Percentiles rank a stretch among this genome's conserved stretches.
These are phyloP conservation scores for Julus scandinavius DNA, from an alignment of 2,888 invertebrate species.

Conservation along the genomic window DNA sequence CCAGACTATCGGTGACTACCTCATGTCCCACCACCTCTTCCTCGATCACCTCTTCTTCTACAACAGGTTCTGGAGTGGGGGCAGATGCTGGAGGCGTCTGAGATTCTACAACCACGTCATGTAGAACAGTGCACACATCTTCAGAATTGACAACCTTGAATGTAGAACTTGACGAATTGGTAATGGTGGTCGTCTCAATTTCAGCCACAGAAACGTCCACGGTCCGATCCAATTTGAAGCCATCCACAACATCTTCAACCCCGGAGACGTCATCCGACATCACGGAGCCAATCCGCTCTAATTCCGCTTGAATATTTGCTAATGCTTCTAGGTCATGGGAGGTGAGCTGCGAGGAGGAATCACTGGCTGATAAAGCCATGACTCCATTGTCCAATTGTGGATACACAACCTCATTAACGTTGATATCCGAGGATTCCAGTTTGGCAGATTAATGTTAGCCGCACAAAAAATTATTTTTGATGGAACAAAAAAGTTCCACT, in stretches of 20 bases:
- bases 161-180: conserved; percentile 17
- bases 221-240: not conserved
- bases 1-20: conserved; percentile 4
- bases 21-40: conserved; percentile 28
- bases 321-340: conserved; percentile 58
- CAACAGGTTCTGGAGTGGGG: conserved; percentile 1
- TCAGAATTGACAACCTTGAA: conserved; percentile 51
- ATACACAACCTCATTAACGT: conserved; percentile 46
- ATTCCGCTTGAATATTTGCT: conserved; percentile 58
- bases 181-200: not conserved
- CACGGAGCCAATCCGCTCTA: conserved; percentile 56
- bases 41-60: conserved; percentile 4
- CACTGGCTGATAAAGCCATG: conserved; percentile 48
- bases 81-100: conserved; percentile 25
- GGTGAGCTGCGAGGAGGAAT: conserved; percentile 55
- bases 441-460: conserved; percentile 45
- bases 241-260: not conserved
- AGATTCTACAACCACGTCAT: conserved; percentile 51
- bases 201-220: conserved; percentile 14
- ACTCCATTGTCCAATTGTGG: conserved; percentile 39
- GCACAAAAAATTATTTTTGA: not conserved
- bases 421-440: conserved; percentile 54
- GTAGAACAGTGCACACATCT: not conserved
- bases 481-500: not conserved
- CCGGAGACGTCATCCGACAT: not conserved